phyloP scores from a whole-genome alignment of 2,888 invertebrate genomes.

The Caenorhabditis wallacei region DNA sequence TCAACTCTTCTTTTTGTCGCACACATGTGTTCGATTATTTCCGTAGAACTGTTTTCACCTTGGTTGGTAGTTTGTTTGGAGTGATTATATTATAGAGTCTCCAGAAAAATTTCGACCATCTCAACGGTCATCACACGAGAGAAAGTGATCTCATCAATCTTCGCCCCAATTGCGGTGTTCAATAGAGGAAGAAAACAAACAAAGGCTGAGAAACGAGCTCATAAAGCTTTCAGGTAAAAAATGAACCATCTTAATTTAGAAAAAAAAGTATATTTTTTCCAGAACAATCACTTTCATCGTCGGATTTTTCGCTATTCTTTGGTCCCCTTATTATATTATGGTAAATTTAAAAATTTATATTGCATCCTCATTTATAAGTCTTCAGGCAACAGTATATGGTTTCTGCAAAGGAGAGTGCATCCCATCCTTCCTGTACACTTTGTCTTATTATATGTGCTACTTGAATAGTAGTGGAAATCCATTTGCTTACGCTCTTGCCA shows the following conservation, averaged over 20 bases:
- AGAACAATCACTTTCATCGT: slow-evolving; percentile 83
- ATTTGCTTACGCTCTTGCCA: slow-evolving; percentile 83
- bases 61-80: slow-evolving; percentile 55
- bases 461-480: slow-evolving; percentile 82
- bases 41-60: slow-evolving; percentile 50
- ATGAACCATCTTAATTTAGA: not conserved
- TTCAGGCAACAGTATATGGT: slow-evolving; percentile 83
- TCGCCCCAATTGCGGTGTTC: slow-evolving; percentile 71
- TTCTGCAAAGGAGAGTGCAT: slow-evolving; percentile 83
- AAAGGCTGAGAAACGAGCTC: slow-evolving; percentile 82
- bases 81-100: slow-evolving; percentile 65
- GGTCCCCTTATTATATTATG: slow-evolving; percentile 83
- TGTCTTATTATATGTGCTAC: slow-evolving; percentile 83
- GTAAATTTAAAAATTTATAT: slow-evolving; percentile 54
- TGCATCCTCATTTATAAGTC: not conserved
- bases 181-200: slow-evolving; percentile 72
- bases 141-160: slow-evolving; percentile 73
- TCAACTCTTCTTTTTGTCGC: slow-evolving; percentile 35
- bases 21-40: slow-evolving; percentile 58
- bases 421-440: slow-evolving; percentile 80
- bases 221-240: slow-evolving; percentile 79
- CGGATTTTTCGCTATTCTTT: slow-evolving; percentile 83
- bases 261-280: too few species aligned
- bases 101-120: slow-evolving; percentile 76
- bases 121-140: slow-evolving; percentile 74